Evolutionary conservation across 64 coral and sea anemone genomes (phyloP), one percentile per base, ranked within the genome.

Genomic region (Pocillopora damicornis): DNA sequence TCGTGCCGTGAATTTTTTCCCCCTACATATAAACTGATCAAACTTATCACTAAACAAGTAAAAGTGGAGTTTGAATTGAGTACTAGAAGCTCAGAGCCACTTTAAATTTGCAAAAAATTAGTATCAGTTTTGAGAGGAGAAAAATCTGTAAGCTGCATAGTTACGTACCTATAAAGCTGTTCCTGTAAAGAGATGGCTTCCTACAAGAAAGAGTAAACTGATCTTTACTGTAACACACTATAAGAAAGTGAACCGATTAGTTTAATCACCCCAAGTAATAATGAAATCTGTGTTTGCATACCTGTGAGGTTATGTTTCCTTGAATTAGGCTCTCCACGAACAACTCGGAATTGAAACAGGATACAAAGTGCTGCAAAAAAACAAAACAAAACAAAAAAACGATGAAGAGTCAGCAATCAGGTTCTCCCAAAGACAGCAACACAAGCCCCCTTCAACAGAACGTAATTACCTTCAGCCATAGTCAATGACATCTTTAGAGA

Each of bases 261-360:
- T 17, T 63, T 17, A 63, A 63, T 15, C 1, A 63, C 16, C 1
- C 12, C 61, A 63, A 9, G 61, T n/a, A 67, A 18, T 20, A 15
- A 20, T 67, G 22, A 67, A 51, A 51, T 51, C 42, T 51, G 42
- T 67, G 1, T 67, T 20, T 81, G 35, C 58, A 12, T 92, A 93
- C 91, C 91, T 93, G 82, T 0, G 91, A 90, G 36, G 94, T 93
- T 15, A 97, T 37, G 74, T 97, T 97, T 42, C 94, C 94, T 61
- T 97, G 91, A 22, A 97, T 92, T 13, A 97, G 81, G 71, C 91
- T 97, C 74, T 93, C 94, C 61, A 97, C 76, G 35, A 90, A 97
- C 36, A 97, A 63, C 59, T 90, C 89, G 60, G 91, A 93, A 61
- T 97, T 92, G 37, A 97, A 93, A 20, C 67, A 58, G 35, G 77